These are phyloP conservation scores for Laodelphax striatellus DNA, from an alignment of 1,140 invertebrate species.

Conservation along the genomic window DNA sequence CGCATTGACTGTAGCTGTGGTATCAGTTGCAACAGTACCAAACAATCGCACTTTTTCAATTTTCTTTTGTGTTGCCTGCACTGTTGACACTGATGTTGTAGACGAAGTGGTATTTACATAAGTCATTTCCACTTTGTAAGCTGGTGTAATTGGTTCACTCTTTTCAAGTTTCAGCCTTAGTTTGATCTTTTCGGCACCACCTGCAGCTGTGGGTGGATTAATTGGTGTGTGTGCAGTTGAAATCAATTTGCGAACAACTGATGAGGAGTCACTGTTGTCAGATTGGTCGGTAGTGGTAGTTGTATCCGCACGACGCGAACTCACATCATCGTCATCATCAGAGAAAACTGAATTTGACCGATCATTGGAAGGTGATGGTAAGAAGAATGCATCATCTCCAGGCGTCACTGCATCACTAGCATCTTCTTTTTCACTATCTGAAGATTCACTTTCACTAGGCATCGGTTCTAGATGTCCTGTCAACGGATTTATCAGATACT, in stretches of 20 bases:
- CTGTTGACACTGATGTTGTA: no score
- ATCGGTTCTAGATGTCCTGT: slow-evolving; percentile 76
- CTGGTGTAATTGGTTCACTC: slow-evolving; percentile 58
- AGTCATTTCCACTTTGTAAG: slow-evolving; percentile 70
- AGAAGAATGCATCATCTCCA: slow-evolving; percentile 37
- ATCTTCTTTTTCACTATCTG: slow-evolving; percentile 32
- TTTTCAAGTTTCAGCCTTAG: slow-evolving; percentile 71
- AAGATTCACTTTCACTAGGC: slow-evolving; percentile 46
- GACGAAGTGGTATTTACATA: slow-evolving; percentile 45
- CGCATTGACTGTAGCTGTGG: not conserved
- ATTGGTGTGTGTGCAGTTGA: slow-evolving; percentile 18
- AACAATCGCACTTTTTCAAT: no score
- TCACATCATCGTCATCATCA: slow-evolving; percentile 28
- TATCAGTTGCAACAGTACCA: no score
- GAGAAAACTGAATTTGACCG: slow-evolving; percentile 45
- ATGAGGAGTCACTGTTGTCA: slow-evolving; percentile 38
- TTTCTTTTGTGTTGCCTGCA: no score
- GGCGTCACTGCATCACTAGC: slow-evolving; percentile 22
- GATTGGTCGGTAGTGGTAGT: slow-evolving; percentile 43
- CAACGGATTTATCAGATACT: slow-evolving; percentile 76
- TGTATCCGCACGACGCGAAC: slow-evolving; percentile 34
- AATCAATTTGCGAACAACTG: slow-evolving; percentile 14
- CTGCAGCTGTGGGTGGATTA: not conserved
- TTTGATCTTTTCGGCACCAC: slow-evolving; percentile 63
- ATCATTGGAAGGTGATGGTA: slow-evolving; percentile 38